Base-by-base conservation (phyloP, 2,797 vertebrate species). In the Urosaurus nigricauda region DNA sequence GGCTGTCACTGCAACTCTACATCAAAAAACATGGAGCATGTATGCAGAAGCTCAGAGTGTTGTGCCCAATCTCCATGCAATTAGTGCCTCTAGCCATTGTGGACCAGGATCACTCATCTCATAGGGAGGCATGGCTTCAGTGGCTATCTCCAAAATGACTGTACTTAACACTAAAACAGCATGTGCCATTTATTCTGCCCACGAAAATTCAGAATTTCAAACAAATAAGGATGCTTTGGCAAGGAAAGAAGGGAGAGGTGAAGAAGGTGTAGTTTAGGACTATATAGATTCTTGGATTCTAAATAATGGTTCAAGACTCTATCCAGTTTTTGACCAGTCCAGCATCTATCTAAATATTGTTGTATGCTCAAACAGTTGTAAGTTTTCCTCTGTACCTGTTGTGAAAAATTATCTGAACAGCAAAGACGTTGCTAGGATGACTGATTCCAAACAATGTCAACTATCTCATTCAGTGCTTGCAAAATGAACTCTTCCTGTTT, bases 161-260 rank as follows among this genome's bases (percentile, higher is more conserved):
- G 56, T 58, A 87, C 51, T 51, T n/a, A 82, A 40, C 9, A 24
- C 56, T 35, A 63, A 71, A 26, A 21, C 70, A 58, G 74, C 35
- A 71, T 84, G 11, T 58, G 51, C 53, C 35, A 80, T 43, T 58
- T 70, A 58, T 70, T 88, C 4, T 84, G 53, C 81, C 81, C 65
- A 26, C 35, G 19, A 43, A 88, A 51, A 70, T 70, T 40, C 43
- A n/a, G 74, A n/a, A 2, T 78, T 84, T 56, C 43, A 78, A 70
- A 56, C 11, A 81, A 87, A 82, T 47, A 5, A 56, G 21, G 51
- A 9, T 32, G 58, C 35, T 88, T 77, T 68, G n/a, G 51, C 35
- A 73, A 37, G 79, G 4, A 29, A 8, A 81, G 16, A 82, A 16
- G 60, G 53, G 14, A 9, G 21, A 83, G 47, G 32, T 24, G 21